Evolutionary conservation across 2,113 vertebrate genomes (phyloP).

Genomic region (Athene noctua): DNA sequence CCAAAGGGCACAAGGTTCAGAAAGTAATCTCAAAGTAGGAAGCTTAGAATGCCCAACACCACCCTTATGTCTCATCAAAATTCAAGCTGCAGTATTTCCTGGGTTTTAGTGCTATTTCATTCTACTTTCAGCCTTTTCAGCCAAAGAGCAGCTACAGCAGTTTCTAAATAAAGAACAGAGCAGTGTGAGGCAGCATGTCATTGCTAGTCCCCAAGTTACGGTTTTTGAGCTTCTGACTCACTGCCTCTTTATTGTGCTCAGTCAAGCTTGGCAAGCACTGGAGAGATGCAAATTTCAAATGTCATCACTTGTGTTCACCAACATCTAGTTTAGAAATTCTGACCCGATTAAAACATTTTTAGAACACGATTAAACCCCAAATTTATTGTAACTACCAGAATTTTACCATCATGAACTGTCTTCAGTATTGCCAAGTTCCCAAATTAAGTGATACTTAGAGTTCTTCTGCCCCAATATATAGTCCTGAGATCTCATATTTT

Average conservation of each 20-base stretch:
- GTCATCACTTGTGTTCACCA: not conserved
- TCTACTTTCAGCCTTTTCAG: not conserved
- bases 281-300: not conserved
- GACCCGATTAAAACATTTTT: not conserved
- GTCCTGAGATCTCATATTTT: not conserved
- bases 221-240: not conserved
- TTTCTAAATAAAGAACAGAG: conserved; percentile 17
- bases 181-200: not conserved
- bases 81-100: not conserved
- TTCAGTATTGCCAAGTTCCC: not conserved
- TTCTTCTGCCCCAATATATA: not conserved
- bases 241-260: not conserved
- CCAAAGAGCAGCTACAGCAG: not conserved
- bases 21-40: not conserved
- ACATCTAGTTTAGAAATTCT: not conserved
- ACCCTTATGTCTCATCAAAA: not conserved
- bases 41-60: not conserved
- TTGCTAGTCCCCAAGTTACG: not conserved
- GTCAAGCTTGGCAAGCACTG: not conserved
- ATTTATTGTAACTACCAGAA: not conserved
- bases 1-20: not conserved
- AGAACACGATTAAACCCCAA: not conserved
- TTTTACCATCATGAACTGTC: not conserved
- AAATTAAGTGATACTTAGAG: not conserved
- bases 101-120: not conserved